Evolutionary conservation across 2,797 vertebrate species (phyloP).

Genomic region (Lithobates sylvaticus): DNA sequence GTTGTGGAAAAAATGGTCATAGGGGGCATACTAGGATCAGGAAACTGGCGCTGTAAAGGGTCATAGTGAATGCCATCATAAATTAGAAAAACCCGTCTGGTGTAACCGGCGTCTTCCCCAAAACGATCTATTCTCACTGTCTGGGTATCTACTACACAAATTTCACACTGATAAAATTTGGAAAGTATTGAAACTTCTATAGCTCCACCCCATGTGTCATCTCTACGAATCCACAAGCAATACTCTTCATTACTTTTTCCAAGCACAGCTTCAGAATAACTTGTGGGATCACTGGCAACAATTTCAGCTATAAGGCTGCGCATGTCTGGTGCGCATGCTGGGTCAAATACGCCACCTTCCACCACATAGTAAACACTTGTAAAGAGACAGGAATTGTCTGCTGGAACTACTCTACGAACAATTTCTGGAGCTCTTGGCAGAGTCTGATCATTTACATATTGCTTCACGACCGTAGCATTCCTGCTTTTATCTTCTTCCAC

Average conservation of each 20-base stretch:
- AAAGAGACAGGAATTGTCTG: constrained; percentile 98
- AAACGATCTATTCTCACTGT: constrained; percentile 96
- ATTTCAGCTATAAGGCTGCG: constrained; percentile 92
- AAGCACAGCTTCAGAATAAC: constrained; percentile 91
- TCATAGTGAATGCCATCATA: constrained; percentile 98
- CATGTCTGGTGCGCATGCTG: constrained; percentile 89
- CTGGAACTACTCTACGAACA: constrained; percentile 86
- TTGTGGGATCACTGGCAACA: constrained; percentile 87
- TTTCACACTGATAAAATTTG: constrained; percentile 97
- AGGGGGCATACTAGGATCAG: constrained; percentile 83
- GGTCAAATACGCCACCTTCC: constrained; percentile 92
- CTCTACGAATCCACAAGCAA: constrained; percentile 92
- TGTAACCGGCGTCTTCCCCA: constrained; percentile 93
- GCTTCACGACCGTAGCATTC: constrained; percentile 76
- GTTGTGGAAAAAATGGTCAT: constrained; percentile 92
- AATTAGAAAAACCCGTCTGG: constrained; percentile 90
- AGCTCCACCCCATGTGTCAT: constrained; percentile 97
- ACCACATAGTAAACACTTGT: constrained; percentile 94
- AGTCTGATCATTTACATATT: constrained; percentile 68
- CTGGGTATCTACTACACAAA: constrained; percentile 98
- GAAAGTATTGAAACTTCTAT: constrained; percentile 97
- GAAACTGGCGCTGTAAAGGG: constrained; percentile 85
- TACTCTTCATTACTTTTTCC: constrained; percentile 95
- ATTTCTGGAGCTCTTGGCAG: constrained; percentile 75
- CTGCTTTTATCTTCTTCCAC: constrained; percentile 93